Evolutionary conservation across 2,113 vertebrate species (phyloP).

Genomic region (Syngnathoides biaculeatus): DNA sequence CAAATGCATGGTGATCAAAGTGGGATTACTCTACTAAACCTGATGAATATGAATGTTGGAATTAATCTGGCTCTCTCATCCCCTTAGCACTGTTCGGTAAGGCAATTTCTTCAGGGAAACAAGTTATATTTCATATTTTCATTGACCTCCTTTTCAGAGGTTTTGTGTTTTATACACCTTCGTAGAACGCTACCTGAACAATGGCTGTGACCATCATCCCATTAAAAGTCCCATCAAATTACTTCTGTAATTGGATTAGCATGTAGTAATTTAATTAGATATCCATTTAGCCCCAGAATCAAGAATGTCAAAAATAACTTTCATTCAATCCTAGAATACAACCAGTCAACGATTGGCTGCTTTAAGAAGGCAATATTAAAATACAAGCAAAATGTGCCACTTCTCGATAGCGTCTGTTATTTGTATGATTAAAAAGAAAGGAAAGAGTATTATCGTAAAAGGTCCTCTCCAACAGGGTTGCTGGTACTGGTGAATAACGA

Average conservation of each 20-base stretch:
- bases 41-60: slow-evolving; percentile 24
- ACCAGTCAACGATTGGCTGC: background rate
- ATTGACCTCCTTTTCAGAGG: slow-evolving; percentile 40
- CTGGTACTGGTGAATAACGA: slow-evolving; percentile 1
- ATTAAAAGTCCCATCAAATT: background rate
- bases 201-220: slow-evolving; percentile 11
- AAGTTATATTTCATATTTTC: slow-evolving; percentile 21
- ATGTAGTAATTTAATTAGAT: too few species aligned
- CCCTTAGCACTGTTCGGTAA: slow-evolving; percentile 20
- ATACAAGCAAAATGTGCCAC: background rate
- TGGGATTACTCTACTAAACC: slow-evolving; percentile 48
- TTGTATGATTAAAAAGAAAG: slow-evolving; percentile 4
- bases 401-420: background rate
- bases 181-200: slow-evolving; percentile 17
- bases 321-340: too few species aligned
- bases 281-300: too few species aligned
- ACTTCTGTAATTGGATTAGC: too few species aligned
- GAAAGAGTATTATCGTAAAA: background rate
- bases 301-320: too few species aligned
- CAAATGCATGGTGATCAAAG: slow-evolving; percentile 41
- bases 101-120: slow-evolving; percentile 33
- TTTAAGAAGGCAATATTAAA: background rate
- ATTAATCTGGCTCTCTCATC: slow-evolving; percentile 26
- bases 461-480: slow-evolving; percentile 12
- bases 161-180: slow-evolving; percentile 31